phyloP scores from a whole-genome alignment of 2,888 invertebrate genomes.

The Hydriomena furcata region DNA sequence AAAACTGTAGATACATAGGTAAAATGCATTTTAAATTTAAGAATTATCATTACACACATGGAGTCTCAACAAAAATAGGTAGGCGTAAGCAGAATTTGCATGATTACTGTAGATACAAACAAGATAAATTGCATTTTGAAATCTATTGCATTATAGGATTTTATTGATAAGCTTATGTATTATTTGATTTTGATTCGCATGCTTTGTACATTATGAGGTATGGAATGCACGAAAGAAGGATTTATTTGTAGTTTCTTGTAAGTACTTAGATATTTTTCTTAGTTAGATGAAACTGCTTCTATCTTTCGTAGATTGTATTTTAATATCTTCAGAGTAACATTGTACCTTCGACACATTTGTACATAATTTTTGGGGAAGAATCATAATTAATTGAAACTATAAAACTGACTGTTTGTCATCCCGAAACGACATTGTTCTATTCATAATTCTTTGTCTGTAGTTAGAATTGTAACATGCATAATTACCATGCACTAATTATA shows the following conservation, averaged over 20 bases:
- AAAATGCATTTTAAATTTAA: too few relatives aligned
- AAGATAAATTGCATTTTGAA: too few relatives aligned
- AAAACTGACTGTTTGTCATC: not conserved
- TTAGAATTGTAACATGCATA: constrained; percentile 47
- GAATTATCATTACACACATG: too few relatives aligned
- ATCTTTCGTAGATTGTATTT: constrained; percentile 2
- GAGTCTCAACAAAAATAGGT: too few relatives aligned
- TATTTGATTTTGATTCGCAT: not conserved
- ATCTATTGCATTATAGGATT: too few relatives aligned
- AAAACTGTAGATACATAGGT: too few relatives aligned
- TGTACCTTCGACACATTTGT: constrained; percentile 1
- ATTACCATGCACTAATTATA: constrained; percentile 71
- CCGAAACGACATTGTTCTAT: not conserved
- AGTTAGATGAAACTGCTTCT: not conserved
- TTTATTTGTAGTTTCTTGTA: constrained; percentile 1
- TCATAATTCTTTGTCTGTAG: constrained; percentile 11
- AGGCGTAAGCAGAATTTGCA: too few relatives aligned
- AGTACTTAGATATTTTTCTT: not conserved
- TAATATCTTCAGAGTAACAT: not conserved
- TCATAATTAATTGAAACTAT: too few relatives aligned
- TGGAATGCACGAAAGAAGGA: not conserved
- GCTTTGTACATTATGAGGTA: constrained; percentile 10
- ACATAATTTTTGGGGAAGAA: not conserved
- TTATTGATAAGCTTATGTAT: too few relatives aligned
- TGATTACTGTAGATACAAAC: too few relatives aligned